Evolutionary conservation across 2,113 vertebrate genomes (phyloP), one percentile per base, ranked within the genome.

Genomic region (Myiozetetes cayanensis): DNA sequence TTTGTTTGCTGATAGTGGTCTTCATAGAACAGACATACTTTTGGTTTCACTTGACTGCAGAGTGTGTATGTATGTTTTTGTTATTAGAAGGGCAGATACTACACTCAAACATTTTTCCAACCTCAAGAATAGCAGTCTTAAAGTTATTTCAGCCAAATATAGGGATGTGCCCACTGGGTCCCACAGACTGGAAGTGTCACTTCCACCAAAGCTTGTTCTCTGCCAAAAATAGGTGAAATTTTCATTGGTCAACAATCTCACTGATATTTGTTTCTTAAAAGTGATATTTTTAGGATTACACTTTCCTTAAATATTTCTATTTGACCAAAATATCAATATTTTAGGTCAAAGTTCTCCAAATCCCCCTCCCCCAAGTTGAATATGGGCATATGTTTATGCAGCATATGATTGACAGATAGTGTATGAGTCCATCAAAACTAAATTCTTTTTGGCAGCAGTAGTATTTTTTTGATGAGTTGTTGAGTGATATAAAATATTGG

Each of bases 261-360:
- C 66, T 92, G 86, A 68, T 83, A 78, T 75, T 92, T 82, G 30
- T 86, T 94, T 86, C 43, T 43, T 52, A 73, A 63, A 77, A 89
- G 37, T 68, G 47, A 37, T 86, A 61, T 61, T 68, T 92, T 66
- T 92, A 2, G 0, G 39, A 50, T 53, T 92, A 86, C 82, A 73
- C 44, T 86, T 89, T 56, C 23, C 27, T 56, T 82, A 63, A 41
- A 47, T 79, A 47, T 78, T 86, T 91, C 44, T 89, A n/a, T 92
- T 89, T 78, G 20, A 74, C 55, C 78, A 52, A 86, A 89, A 83
- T 78, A 37, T 27, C 17, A 37, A 3, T 77, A 47, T 37, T 92
- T 71, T 86, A 63, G 63, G n/a, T 82, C 25, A 82, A 86, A 86
- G n/a, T 74, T 76, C 61, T 86, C 49, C 19, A 92, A 68, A 73